These are phyloP conservation scores for Drosophila teissieri DNA, from an alignment of 1,140 invertebrate species.

Conservation along the genomic window DNA sequence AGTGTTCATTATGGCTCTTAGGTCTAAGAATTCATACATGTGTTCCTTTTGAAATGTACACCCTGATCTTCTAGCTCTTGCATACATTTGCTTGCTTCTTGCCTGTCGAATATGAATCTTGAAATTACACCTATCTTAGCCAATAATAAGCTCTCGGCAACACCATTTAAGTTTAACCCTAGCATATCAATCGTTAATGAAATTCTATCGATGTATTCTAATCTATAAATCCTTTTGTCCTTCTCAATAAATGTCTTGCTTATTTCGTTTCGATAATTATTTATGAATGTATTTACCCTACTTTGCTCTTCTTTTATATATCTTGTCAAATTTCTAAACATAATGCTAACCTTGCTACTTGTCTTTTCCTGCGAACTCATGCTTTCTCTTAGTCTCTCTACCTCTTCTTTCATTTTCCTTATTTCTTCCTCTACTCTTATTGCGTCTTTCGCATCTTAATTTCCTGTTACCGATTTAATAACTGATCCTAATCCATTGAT, in stretches of 20 bases:
- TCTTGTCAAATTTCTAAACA: no score
- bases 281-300: no score
- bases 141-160: conserved; percentile 1
- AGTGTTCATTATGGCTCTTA: no score
- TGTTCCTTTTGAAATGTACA: background rate
- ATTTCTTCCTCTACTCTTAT: no score
- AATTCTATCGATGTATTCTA: conserved; percentile 8
- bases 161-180: background rate
- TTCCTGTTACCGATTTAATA: background rate
- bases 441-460: background rate
- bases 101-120: conserved; percentile 3
- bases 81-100: background rate
- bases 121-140: conserved; percentile 2
- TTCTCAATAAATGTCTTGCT: conserved; percentile 6
- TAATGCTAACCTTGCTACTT: background rate
- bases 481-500: conserved; percentile 2
- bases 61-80: background rate
- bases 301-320: no score
- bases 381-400: background rate
- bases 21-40: background rate
- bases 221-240: conserved; percentile 10
- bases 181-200: conserved; percentile 9
- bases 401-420: conserved; percentile 2
- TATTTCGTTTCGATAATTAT: conserved; percentile 9
- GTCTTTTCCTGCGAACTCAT: background rate